A percentile compares a stretch with the other conserved stretches of the same genome.
Evolutionary conservation across 2,888 invertebrate species (phyloP).

Genomic region (Fissipunctia ypsillon): DNA sequence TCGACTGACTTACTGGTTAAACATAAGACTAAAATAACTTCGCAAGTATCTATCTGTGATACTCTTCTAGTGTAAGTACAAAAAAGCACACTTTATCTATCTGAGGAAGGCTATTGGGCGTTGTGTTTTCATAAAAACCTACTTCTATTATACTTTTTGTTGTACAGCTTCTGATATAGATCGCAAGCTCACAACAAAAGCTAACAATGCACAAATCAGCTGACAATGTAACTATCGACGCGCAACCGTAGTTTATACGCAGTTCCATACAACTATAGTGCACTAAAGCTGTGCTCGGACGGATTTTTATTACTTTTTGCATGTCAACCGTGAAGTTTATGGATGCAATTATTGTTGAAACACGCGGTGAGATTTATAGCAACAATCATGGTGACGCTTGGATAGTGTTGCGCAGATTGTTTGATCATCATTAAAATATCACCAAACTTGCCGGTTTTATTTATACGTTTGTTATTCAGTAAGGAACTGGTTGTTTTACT

Average conservation of each 20-base stretch:
- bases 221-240: conserved; percentile 66
- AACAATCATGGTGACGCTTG: conserved; percentile 67
- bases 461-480: conserved; percentile 44
- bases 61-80: not conserved
- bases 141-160: conserved; percentile 23
- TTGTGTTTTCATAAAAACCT: conserved; percentile 14
- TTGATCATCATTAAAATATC: conserved; percentile 65
- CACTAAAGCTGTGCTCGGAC: conserved; percentile 71
- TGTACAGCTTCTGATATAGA: conserved; percentile 41
- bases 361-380: conserved; percentile 75
- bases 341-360: conserved; percentile 83
- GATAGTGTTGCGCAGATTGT: conserved; percentile 64
- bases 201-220: conserved; percentile 68
- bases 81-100: not conserved
- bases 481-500: conserved; percentile 37
- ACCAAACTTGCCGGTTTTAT: conserved; percentile 37
- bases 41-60: not conserved
- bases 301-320: conserved; percentile 84
- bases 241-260: conserved; percentile 67
- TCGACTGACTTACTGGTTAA: conserved; percentile 4
- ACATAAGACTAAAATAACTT: not conserved
- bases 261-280: conserved; percentile 66
- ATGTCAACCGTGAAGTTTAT: conserved; percentile 85
- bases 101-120: not conserved
- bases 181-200: conserved; percentile 54